These are phyloP conservation scores for Drosophila parthenogenetica DNA, from an alignment of 2,888 invertebrate genomes.

Conservation along the genomic window DNA sequence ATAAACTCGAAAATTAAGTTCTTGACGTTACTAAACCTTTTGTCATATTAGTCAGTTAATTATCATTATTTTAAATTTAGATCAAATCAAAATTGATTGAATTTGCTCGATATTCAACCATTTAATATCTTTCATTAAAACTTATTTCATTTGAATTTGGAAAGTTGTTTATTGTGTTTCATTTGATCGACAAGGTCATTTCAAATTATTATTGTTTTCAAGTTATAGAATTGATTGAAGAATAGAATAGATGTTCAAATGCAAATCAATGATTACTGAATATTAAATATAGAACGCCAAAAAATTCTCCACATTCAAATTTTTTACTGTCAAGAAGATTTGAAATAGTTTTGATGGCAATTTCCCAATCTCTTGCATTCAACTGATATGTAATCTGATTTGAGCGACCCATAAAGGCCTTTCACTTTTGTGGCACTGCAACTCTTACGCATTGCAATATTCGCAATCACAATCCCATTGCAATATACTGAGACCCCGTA, in stretches of 20 bases:
- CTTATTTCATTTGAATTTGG: slow-evolving; percentile 39
- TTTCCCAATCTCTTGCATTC: slow-evolving; percentile 62
- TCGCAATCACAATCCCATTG: slow-evolving; percentile 8
- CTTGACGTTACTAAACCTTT: neutral
- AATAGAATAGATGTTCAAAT: slow-evolving; percentile 58
- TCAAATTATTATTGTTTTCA: slow-evolving; percentile 42
- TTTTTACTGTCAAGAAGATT: slow-evolving; percentile 10
- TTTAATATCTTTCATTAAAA: slow-evolving; percentile 24
- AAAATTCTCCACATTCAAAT: slow-evolving; percentile 31
- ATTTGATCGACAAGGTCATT: slow-evolving; percentile 29
- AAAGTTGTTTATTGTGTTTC: slow-evolving; percentile 51
- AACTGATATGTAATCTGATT: slow-evolving; percentile 70
- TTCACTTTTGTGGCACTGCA: slow-evolving; percentile 69
- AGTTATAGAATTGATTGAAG: slow-evolving; percentile 37
- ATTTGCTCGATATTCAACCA: slow-evolving; percentile 28
- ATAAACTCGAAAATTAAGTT: neutral
- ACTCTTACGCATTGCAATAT: slow-evolving; percentile 64
- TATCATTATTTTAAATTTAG: slow-evolving; percentile 33
- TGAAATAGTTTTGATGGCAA: slow-evolving; percentile 57
- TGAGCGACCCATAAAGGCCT: slow-evolving; percentile 70
- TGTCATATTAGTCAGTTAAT: slow-evolving; percentile 4
- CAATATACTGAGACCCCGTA: slow-evolving; percentile 1
- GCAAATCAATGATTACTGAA: slow-evolving; percentile 43
- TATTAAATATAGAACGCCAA: slow-evolving; percentile 19
- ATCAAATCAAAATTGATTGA: slow-evolving; percentile 21